These are phyloP conservation scores for Paguma larvata DNA, from an alignment of 2,797 vertebrate genomes.

Conservation along the genomic window DNA sequence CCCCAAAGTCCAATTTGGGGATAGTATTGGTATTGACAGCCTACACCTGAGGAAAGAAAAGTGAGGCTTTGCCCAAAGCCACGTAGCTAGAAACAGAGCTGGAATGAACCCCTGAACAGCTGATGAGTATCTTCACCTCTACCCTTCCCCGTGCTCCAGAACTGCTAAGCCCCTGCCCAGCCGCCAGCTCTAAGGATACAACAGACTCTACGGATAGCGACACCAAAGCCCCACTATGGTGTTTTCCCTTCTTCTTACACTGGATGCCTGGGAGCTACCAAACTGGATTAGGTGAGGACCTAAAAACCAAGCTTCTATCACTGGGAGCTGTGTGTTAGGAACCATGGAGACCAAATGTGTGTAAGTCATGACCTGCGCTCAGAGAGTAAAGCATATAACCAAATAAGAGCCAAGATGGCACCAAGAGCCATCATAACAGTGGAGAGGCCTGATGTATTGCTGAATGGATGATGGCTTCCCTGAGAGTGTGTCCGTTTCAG, in stretches of 20 bases:
- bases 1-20: background rate
- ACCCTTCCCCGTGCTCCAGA: background rate
- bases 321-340: background rate
- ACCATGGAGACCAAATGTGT: fast-evolving
- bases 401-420: background rate
- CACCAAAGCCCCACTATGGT: background rate
- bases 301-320: background rate
- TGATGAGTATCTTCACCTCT: background rate
- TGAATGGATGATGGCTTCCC: no score
- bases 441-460: background rate
- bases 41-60: background rate
- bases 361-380: background rate
- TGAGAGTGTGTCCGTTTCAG: background rate
- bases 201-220: background rate
- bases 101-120: background rate
- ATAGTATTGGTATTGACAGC: background rate
- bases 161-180: background rate
- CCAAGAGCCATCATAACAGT: background rate
- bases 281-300: background rate
- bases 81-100: background rate
- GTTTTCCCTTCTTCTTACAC: background rate
- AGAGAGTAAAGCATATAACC: background rate
- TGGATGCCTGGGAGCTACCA: background rate
- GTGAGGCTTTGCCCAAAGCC: background rate
- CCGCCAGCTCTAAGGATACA: background rate